Base-by-base conservation (phyloP, 2,888 invertebrate genomes). In the Cerceris ruficornis region DNA sequence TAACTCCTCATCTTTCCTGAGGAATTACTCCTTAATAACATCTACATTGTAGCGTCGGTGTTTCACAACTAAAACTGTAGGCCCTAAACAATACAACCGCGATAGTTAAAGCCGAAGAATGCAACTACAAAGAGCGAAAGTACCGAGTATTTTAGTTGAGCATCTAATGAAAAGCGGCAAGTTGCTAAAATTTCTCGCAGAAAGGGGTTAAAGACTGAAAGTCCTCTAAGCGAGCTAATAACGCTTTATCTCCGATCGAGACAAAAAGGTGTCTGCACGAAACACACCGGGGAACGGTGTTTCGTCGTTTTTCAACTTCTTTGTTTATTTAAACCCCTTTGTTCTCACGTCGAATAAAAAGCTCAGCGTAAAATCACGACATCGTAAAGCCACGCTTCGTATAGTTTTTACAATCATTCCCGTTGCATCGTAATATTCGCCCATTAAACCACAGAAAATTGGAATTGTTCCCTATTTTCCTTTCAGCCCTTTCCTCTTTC, bases 171-270 rank as follows among this genome's bases (percentile, higher is more conserved):
- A 28, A 28, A 28, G 28, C 28, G 4, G 28, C 28, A 28, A 28
- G 28, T 28, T 28, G 28, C 2, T 28, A 28, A 28, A 28, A 28
- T 28, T 28, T 28, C 28, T 28, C 4, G 28, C 28, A 28, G 28
- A 28, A 28, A 28, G 28, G 28, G 28, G 28, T 28, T 28, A 28
- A 28, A 28, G 28, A 28, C 28, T 28, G 28, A 28, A 28, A 28
- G 28, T 28, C 28, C 28, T 28, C 28, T 28, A 28, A 28, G 28
- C 28, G 28, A 28, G 28, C 28, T 28, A 9, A 13, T 42, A 39
- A 58, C 28, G 5, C 0, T n/a, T 68, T 73, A 67, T 62, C 55
- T 41, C 9, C 7, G 57, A 43, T 73, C 57, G 11, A 0, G 60
- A 9, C 58, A 62, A n/a, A 15, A 50, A n/a, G 11, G 15, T 28